Evolutionary conservation across 2,888 invertebrate genomes (phyloP).

Genomic region (Caenorhabditis sp.): DNA sequence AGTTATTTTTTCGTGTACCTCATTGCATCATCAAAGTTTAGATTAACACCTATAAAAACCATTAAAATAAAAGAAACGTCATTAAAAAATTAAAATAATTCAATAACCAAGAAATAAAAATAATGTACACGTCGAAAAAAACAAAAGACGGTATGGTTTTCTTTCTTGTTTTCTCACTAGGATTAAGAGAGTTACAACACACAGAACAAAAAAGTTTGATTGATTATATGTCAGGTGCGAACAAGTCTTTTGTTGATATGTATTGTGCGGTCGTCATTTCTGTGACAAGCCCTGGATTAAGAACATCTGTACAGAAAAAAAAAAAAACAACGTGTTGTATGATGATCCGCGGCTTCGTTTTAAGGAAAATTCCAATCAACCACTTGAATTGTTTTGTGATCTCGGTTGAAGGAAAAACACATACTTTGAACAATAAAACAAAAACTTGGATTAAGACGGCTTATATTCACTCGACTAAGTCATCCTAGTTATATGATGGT

Average conservation of each 20-base stretch:
- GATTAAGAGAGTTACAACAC: neutral
- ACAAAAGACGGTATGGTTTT: neutral
- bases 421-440: no score
- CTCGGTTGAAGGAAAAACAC: neutral
- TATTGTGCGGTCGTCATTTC: neutral
- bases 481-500: neutral
- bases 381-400: neutral
- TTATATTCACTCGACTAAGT: no score
- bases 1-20: constrained; percentile 1
- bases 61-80: neutral
- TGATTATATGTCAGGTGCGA: constrained; percentile 3
- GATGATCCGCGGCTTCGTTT: neutral
- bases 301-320: neutral
- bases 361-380: neutral
- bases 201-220: neutral
- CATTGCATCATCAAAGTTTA: constrained; percentile 19
- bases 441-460: no score
- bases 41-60: constrained; percentile 23
- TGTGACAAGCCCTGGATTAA: constrained; percentile 4
- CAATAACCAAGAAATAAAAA: neutral
- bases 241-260: neutral
- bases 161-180: neutral
- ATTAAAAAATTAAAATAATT: neutral
- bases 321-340: neutral
- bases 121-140: neutral